Conservation (phyloP, 2,113 vertebrate genomes). For the Nettapus auritus region DNA sequence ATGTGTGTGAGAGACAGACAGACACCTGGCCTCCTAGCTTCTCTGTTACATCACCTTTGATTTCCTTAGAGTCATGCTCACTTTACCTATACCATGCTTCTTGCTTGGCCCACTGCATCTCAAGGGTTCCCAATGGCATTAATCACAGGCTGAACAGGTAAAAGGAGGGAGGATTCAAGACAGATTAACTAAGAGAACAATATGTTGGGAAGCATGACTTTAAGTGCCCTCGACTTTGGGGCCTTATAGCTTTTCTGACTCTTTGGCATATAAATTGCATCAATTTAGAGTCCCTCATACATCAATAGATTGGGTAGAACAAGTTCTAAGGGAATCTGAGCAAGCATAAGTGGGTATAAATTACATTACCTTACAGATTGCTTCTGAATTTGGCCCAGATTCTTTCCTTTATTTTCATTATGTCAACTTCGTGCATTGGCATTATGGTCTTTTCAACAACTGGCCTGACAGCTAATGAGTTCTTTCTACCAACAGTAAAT, state of each 20-base stretch:
- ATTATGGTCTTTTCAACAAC: slow-evolving; percentile 3
- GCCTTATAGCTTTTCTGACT: not conserved
- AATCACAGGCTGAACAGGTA: not conserved
- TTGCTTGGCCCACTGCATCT: not conserved
- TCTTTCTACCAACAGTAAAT: slow-evolving; percentile 25
- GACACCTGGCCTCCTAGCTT: not conserved
- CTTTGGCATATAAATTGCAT: slow-evolving; percentile 47
- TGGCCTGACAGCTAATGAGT: slow-evolving; percentile 9
- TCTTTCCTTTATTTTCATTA: slow-evolving; percentile 68
- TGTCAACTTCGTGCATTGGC: slow-evolving; percentile 50
- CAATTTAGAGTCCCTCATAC: slow-evolving; percentile 39
- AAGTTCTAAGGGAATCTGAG: slow-evolving; percentile 52
- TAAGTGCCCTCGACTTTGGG: not conserved
- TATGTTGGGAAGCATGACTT: not conserved
- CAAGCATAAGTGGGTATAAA: slow-evolving; percentile 59
- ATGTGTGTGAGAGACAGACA: not conserved
- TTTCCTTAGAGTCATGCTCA: not conserved
- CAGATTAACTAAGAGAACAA: not conserved
- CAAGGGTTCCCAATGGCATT: not conserved
- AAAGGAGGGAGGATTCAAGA: not conserved
- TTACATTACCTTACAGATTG: slow-evolving; percentile 62
- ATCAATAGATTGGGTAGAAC: slow-evolving; percentile 32
- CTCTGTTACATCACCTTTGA: not conserved
- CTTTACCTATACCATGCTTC: not conserved
- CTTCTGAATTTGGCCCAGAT: slow-evolving; percentile 59